Base-by-base conservation (phyloP, 2,797 vertebrate species). In the Pipistrellus nathusii region DNA sequence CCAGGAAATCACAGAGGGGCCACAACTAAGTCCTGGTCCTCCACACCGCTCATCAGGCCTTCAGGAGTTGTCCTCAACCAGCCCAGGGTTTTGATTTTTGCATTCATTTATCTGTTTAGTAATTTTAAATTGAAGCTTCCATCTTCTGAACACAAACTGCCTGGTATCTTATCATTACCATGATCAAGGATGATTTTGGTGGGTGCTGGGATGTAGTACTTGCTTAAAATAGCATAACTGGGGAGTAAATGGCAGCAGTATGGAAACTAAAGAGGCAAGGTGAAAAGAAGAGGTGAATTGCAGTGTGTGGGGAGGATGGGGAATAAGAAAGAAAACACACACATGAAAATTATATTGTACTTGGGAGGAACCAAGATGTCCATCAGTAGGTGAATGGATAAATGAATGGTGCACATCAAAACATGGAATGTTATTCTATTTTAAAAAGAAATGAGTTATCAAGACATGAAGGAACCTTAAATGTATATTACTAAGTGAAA, bases 81-180 rank as follows among this genome's bases (percentile, higher is more conserved):
- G 23, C 14, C 32, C 64, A 44, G 69, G 9, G 3, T 27, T 94
- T 78, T 41, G 51, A 8, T 11, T 7, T 51, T 88, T 71, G 46
- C 12, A 27, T 73, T 90, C 86, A 62, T 30, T 62, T 30, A 21
- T 11, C 69, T 86, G 30, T 35, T 64, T 25, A 44, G 13, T 85
- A 73, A 72, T 62, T 88, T 82, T 83, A 10, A 96, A 41, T 66
- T 68, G 41, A 91, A 91, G 48, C 27, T 6, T 80, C 51, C 66
- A 51, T 75, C 51, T 94, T 91, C 85, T 76, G 41, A 89, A 55
- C 46, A 64, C 69, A 86, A 82, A 17, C 17, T 77, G 17, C 35
- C 20, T 77, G 68, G 44, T 83, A n/a, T 84, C 87, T 92, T 77
- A 64, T 92, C 57, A 66, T 51, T 30, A 57, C 73, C 3, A 6